Evolutionary conservation across 2,113 vertebrate genomes (phyloP).

Genomic region (Tragelaphus strepsiceros): DNA sequence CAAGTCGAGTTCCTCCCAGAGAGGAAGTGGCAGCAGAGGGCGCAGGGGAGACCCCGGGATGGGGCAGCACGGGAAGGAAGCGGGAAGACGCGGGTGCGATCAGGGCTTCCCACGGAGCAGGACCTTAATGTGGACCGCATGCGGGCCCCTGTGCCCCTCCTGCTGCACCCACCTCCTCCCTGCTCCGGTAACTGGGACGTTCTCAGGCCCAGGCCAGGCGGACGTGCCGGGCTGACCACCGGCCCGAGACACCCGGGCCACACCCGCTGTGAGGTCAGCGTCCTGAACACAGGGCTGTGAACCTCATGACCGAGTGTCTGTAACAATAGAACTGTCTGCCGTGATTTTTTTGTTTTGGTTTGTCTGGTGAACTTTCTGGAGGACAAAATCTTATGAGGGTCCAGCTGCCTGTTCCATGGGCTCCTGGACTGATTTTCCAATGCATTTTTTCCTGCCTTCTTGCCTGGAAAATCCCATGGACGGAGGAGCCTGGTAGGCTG

Average conservation of each 20-base stretch:
- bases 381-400: neutral
- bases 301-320: neutral
- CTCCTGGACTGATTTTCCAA: neutral
- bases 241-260: neutral
- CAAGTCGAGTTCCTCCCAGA: neutral
- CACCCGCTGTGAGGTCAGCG: neutral
- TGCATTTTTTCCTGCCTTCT: neutral
- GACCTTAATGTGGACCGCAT: accelerated
- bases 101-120: accelerated
- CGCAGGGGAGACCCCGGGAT: accelerated
- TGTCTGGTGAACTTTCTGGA: neutral
- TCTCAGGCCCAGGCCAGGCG: neutral
- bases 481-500: too few relatives aligned
- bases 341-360: neutral
- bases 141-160: neutral
- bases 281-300: neutral
- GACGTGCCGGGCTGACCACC: neutral
- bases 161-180: neutral
- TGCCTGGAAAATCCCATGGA: too few relatives aligned
- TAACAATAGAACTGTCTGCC: neutral
- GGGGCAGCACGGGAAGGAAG: accelerated
- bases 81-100: accelerated
- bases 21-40: accelerated
- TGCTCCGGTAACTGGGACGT: accelerated
- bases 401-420: neutral